Conservation (phyloP, 1,140 invertebrate species). For the Hycleus cichorii region DNA sequence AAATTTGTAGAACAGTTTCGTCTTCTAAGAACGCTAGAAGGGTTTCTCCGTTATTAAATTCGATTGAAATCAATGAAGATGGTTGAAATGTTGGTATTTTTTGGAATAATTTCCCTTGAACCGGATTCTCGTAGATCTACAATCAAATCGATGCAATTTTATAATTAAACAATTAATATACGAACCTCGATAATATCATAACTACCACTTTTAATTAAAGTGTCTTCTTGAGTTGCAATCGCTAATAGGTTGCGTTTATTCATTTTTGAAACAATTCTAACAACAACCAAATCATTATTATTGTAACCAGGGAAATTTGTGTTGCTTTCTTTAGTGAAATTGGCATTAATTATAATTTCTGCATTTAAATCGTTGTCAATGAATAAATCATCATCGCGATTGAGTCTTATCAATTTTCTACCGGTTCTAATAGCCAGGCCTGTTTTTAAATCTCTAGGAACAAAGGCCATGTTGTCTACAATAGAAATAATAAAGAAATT, state of each 20-base stretch:
- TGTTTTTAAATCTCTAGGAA: slow-evolving; percentile 31
- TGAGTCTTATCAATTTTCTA: slow-evolving; percentile 24
- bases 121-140: slow-evolving; percentile 36
- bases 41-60: slow-evolving; percentile 37
- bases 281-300: slow-evolving; percentile 24
- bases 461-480: slow-evolving; percentile 31
- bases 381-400: slow-evolving; percentile 11
- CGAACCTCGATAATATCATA: slow-evolving; percentile 35
- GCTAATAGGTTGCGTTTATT: slow-evolving; percentile 26
- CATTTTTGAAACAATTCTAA: slow-evolving; percentile 29
- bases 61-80: slow-evolving; percentile 29
- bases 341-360: slow-evolving; percentile 24
- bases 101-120: slow-evolving; percentile 31
- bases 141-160: slow-evolving; percentile 8
- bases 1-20: slow-evolving; percentile 30
- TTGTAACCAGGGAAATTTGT: slow-evolving; percentile 27
- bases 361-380: slow-evolving; percentile 15
- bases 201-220: slow-evolving; percentile 23
- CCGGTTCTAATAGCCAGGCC: slow-evolving; percentile 30
- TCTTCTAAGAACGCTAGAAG: slow-evolving; percentile 37
- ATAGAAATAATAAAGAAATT: neutral
- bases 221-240: slow-evolving; percentile 29
- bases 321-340: slow-evolving; percentile 2
- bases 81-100: slow-evolving; percentile 37
- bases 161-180: slow-evolving; percentile 2